Evolutionary conservation across 2,797 vertebrate species (phyloP), one percentile per base, ranked within the genome.

Genomic region (Lacerta viridis): DNA sequence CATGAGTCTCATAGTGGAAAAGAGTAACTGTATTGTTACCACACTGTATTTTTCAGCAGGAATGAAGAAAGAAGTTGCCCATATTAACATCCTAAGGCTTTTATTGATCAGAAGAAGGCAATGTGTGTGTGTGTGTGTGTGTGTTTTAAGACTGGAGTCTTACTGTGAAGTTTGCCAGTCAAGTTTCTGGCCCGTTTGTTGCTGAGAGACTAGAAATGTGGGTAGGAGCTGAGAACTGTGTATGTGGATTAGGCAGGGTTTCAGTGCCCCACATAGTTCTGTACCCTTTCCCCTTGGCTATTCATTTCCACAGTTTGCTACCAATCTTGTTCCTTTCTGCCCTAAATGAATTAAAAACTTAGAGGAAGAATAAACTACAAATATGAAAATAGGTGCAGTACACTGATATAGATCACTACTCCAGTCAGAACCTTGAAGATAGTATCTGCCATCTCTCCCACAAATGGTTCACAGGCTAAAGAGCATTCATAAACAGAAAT

Each of bases 1-100:
- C 50, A 15, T 50, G n/a, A 20, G 27, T 25, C n/a, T 55, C 11
- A 27, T 23, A 13, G 9, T 39, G 50, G 18, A 36, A 83, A 55
- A 20, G 23, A 39, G 3, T 27, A 61, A 27, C 15, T 1, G 41
- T 7, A 8, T 55, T 39, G n/a, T 72, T 43, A 17, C 23, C 59
- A 11, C 13, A 8, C 5, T 84, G 46, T 20, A 39, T 27, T 74
- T 43, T 84, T 84, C 50, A 59, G 23, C 46, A 39, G 50, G 20
- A 15, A 11, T 83, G 43, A n/a, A 33, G n/a, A 80, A 64, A 66
- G 50, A 43, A 33, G 25, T 15, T 84, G 46, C 64, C 27, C 0
- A 1, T 33, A 0, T 0, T 0, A 1, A 0, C 55, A 0, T 5
- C 3, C 29, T 50, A 69, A 41, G 2, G n/a, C 17, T 9, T 50